Conservation (phyloP, 2,888 invertebrate genomes). For the Gymnoscelis rufifasciata region DNA sequence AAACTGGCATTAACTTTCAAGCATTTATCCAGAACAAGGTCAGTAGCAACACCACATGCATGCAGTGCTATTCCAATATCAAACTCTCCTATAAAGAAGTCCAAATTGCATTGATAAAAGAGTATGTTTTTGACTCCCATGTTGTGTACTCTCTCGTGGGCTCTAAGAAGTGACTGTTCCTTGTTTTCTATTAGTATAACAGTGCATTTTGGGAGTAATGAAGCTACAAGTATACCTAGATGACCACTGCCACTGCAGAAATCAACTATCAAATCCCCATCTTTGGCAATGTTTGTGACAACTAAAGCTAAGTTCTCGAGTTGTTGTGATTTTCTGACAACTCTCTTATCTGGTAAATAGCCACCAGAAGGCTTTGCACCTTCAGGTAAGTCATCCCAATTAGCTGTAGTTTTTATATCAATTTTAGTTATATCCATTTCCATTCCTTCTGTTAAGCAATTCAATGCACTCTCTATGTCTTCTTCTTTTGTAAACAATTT, state of each 20-base stretch:
- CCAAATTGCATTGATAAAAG: conserved; percentile 93
- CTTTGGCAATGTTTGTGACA: conserved; percentile 83
- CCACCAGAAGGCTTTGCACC: conserved; percentile 88
- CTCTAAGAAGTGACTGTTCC: conserved; percentile 88
- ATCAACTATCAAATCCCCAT: conserved; percentile 88
- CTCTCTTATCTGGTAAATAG: conserved; percentile 85
- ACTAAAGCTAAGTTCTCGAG: conserved; percentile 90
- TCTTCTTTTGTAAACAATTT: conserved; percentile 87
- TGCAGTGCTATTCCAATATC: conserved; percentile 93
- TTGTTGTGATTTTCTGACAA: conserved; percentile 90
- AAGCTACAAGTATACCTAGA: conserved; percentile 91
- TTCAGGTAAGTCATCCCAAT: conserved; percentile 86
- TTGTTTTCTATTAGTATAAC: conserved; percentile 95
- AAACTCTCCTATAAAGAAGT: conserved; percentile 90
- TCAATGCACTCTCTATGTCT: conserved; percentile 83
- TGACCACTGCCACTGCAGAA: conserved; percentile 98
- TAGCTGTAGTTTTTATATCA: conserved; percentile 52
- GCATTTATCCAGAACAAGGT: conserved; percentile 93
- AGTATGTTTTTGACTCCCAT: conserved; percentile 85
- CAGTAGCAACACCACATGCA: conserved; percentile 97
- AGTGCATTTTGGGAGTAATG: conserved; percentile 86
- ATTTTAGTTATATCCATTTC: conserved; percentile 57
- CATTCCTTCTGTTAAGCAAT: conserved; percentile 57
- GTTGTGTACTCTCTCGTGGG: conserved; percentile 82
- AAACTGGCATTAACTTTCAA: conserved; percentile 87